Conservation (phyloP, 2,888 invertebrate genomes). For the Melipona bicolor region DNA sequence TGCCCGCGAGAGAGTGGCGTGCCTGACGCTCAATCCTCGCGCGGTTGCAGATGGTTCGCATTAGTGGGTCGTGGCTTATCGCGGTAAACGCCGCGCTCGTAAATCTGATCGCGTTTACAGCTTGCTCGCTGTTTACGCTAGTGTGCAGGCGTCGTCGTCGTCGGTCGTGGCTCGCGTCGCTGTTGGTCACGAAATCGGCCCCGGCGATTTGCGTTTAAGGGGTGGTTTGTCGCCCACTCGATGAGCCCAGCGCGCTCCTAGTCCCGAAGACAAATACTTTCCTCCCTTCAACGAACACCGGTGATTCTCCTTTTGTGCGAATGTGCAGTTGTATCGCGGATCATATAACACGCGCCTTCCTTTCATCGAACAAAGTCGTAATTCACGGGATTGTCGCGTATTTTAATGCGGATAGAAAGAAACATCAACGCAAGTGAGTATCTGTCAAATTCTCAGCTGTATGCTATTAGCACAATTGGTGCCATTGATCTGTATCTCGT, state of each 20-base stretch:
- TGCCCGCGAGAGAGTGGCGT: constrained; percentile 8
- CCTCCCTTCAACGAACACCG: background rate
- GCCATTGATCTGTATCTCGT: too few relatives aligned
- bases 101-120: constrained; percentile 68
- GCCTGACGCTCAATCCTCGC: constrained; percentile 40
- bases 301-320: background rate
- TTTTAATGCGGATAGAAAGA: too few relatives aligned
- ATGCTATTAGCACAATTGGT: too few relatives aligned
- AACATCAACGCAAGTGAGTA: too few relatives aligned
- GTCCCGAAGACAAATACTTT: constrained; percentile 8
- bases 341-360: too few relatives aligned
- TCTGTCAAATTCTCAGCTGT: too few relatives aligned
- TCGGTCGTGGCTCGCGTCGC: constrained; percentile 5
- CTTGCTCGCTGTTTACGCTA: constrained; percentile 44
- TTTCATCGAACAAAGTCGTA: too few relatives aligned
- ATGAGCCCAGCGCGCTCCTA: background rate
- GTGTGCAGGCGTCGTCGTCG: constrained; percentile 40
- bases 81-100: constrained; percentile 52
- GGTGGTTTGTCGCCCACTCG: constrained; percentile 38
- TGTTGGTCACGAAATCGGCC: constrained; percentile 20
- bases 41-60: constrained; percentile 40
- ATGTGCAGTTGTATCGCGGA: background rate
- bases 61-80: constrained; percentile 64
- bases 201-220: constrained; percentile 37
- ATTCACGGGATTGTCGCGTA: too few relatives aligned